Evolutionary conservation across 2,888 invertebrate genomes (phyloP), one percentile per base, ranked within the genome.

Genomic region (Drosophila kanekoi): DNA sequence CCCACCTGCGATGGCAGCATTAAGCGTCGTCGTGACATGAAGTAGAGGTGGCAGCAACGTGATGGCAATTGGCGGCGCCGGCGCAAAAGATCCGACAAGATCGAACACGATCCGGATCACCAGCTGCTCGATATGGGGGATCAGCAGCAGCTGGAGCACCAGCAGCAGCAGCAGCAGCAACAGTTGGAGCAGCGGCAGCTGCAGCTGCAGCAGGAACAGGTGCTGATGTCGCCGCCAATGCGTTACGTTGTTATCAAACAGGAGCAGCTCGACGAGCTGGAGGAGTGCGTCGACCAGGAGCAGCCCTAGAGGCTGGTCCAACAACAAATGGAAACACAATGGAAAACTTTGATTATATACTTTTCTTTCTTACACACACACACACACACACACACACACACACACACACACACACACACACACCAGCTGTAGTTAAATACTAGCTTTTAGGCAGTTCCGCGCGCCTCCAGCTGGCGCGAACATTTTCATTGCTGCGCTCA

Each of bases 1-100:
- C 92, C 92, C 14, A 90, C 89, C 20, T 92, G 92, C 66, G 92
- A 92, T 84, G 92, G 92, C 16, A 92, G 92, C 37, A 91, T 92
- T 52, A 92, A 92, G 69, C 87, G 92, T 1, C 91, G 92, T 35
- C 91, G 91, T 4, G 91, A 91, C 62, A 89, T 91, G 87, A 91
- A 91, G 82, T 91, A 91, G 84, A 76, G 56, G 20, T 78, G 78
- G 79, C 77, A 60, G 48, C 80, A 87, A 69, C 82, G 82, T 82
- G 71, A 79, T 67, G 74, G 54, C 63, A 61, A 40, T 61, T 78
- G 86, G 87, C 73, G 65, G 32, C 71, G 74, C 23, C 49, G 66
- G 23, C 66, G 66, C 14, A 79, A 74, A 40, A 53, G 56, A 56
- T 13, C 45, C 4, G 40, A 48, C 9, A 40, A 32, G 28, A 11